These are phyloP conservation scores for Sebastes iracundus DNA, from an alignment of 2,797 vertebrate genomes.

Conservation along the genomic window DNA sequence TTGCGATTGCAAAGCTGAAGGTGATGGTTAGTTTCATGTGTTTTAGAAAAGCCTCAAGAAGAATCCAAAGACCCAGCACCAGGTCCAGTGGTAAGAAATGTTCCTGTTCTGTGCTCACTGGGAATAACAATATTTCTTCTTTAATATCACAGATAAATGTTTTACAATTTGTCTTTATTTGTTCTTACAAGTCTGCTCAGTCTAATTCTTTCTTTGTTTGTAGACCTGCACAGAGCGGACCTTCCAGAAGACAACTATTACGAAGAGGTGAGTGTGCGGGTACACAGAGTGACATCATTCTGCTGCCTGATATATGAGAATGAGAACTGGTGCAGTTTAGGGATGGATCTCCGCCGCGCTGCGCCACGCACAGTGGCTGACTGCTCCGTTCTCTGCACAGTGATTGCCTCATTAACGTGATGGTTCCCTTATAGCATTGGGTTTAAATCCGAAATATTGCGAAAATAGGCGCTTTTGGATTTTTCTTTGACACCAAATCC, in stretches of 20 bases:
- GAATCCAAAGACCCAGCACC: slow-evolving; percentile 41
- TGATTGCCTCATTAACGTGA: no score
- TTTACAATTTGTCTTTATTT: not conserved
- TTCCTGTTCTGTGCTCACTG: not conserved
- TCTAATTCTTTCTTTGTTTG: slow-evolving; percentile 13
- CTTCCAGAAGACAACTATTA: slow-evolving; percentile 79
- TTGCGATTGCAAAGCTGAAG: not conserved
- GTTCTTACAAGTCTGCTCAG: not conserved
- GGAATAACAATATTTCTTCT: not conserved
- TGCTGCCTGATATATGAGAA: not conserved
- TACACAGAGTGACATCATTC: not conserved
- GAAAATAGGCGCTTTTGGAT: no score
- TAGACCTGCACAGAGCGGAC: slow-evolving; percentile 82
- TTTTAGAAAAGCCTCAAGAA: slow-evolving; percentile 54
- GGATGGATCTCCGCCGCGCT: no score
- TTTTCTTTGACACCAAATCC: no score
- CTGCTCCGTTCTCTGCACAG: no score
- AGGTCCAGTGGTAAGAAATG: slow-evolving; percentile 70
- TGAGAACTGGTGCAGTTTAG: not conserved
- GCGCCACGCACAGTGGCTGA: no score
- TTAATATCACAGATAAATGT: not conserved
- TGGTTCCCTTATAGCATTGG: no score
- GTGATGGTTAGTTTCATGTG: not conserved
- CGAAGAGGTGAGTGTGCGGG: slow-evolving; percentile 85
- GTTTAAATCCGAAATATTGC: no score